phyloP scores from a whole-genome alignment of 2,888 invertebrate genomes.

The Brachynemurus nebulosus region DNA sequence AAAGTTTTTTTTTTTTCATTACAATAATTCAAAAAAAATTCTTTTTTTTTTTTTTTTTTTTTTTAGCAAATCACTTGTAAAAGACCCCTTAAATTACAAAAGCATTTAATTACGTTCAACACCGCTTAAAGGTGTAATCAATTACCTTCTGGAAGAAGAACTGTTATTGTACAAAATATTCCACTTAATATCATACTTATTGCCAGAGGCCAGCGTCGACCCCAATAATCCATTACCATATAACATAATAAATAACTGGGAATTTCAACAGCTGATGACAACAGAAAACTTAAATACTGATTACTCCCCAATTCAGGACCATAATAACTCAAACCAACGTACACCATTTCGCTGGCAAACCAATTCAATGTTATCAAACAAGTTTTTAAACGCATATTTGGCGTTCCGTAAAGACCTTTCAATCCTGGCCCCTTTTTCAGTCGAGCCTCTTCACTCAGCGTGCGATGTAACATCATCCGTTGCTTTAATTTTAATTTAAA shows the following conservation, averaged over 20 bases:
- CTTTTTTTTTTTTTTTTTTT: too few species aligned
- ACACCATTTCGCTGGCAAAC: slow-evolving; percentile 88
- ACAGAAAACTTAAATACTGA: slow-evolving; percentile 77
- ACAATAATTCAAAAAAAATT: too few species aligned
- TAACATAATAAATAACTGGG: slow-evolving; percentile 81
- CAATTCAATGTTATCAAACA: slow-evolving; percentile 74
- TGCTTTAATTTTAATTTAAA: slow-evolving; percentile 60
- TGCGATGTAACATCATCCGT: slow-evolving; percentile 49
- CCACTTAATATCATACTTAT: slow-evolving; percentile 76
- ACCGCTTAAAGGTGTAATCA: not conserved
- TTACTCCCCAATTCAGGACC: slow-evolving; percentile 78
- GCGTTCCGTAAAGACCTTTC: slow-evolving; percentile 58
- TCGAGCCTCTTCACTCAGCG: slow-evolving; percentile 38
- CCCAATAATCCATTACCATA: slow-evolving; percentile 79
- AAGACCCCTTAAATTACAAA: not conserved
- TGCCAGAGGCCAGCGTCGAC: slow-evolving; percentile 78
- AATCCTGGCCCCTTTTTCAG: slow-evolving; percentile 39
- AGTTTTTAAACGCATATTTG: slow-evolving; percentile 81
- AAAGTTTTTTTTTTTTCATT: too few species aligned
- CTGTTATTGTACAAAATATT: slow-evolving; percentile 70
- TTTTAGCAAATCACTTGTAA: too few species aligned
- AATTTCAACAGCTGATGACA: slow-evolving; percentile 77
- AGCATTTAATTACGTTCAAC: not conserved
- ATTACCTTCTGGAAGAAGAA: slow-evolving; percentile 64
- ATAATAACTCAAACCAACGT: slow-evolving; percentile 83